Evolutionary conservation across 2,888 invertebrate species (phyloP), one percentile per base, ranked within the genome.

Genomic region (Parapristionchus giblindavisi): DNA sequence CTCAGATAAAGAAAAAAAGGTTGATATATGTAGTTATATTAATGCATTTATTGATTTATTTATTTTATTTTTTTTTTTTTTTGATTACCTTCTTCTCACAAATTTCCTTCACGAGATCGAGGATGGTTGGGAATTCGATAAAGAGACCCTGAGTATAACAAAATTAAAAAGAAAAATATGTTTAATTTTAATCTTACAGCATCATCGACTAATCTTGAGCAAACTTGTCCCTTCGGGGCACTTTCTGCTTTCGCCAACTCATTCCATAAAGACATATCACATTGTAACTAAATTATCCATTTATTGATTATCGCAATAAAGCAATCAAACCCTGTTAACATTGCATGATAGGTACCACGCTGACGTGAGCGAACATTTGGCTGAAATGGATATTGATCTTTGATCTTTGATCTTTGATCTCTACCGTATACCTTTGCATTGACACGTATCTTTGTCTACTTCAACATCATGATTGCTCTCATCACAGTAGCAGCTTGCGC

Each of bases 61-160:
- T n/a, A n/a, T n/a, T n/a, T n/a, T n/a, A n/a, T n/a, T n/a, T n/a
- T n/a, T n/a, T n/a, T n/a, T n/a, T n/a, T n/a, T n/a, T n/a, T n/a
- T n/a, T n/a, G n/a, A 27, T n/a, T 71, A 75, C 75, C 75, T 75
- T 75, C 75, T 75, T 75, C n/a, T 75, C 75, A 27, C 75, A 75
- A 17, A 68, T 34, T 40, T 75, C 75, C 52, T 56, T 65, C 36
- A 75, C 61, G 14, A 75, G 48, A 38, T 75, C 75, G n/a, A 75
- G 38, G 24, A 75, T 75, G 17, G 60, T 36, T 3, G 68, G 58
- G 48, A 72, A 75, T 8, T 54, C 75, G 29, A 63, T 43, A 40
- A 66, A 75, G 36, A 75, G 60, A 4, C 70, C 66, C 40, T 75
- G 63, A 38, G n/a, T n/a, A n/a, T n/a, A n/a, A n/a, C n/a, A n/a